Evolutionary conservation across 2,888 invertebrate species (phyloP).

Genomic region (Malachius bipustulatus): DNA sequence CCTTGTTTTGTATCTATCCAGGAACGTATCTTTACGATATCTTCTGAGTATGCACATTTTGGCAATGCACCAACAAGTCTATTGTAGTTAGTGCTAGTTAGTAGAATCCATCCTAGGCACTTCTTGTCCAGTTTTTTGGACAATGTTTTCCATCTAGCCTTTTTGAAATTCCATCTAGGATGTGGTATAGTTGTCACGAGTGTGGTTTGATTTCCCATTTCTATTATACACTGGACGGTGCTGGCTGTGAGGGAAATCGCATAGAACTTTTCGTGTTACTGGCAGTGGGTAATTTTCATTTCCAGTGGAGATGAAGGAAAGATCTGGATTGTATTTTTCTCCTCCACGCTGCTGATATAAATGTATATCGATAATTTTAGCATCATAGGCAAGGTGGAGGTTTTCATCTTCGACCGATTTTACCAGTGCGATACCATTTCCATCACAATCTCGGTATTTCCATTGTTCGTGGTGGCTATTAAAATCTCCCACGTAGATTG

Average conservation of each 20-base stretch:
- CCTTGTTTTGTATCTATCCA: constrained; percentile 14
- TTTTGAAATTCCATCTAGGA: constrained; percentile 15
- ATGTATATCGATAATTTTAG: too few relatives aligned
- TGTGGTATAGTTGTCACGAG: constrained; percentile 10
- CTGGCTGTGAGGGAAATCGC: neutral
- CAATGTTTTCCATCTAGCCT: constrained; percentile 13
- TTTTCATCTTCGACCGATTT: neutral
- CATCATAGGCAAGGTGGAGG: too few relatives aligned
- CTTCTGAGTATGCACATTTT: constrained; percentile 15
- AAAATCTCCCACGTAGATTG: constrained; percentile 17
- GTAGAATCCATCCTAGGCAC: constrained; percentile 12
- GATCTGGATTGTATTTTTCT: too few relatives aligned
- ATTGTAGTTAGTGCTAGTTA: constrained; percentile 10
- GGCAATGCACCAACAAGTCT: constrained; percentile 13
- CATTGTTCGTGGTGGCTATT: constrained; percentile 17
- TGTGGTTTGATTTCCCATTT: constrained; percentile 12
- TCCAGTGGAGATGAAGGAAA: too few relatives aligned
- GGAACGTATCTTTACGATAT: constrained; percentile 16
- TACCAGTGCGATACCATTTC: constrained; percentile 14
- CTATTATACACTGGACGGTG: neutral
- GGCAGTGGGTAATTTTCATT: too few relatives aligned
- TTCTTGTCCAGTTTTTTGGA: constrained; percentile 12
- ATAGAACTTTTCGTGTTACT: neutral
- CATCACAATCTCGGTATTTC: constrained; percentile 12
- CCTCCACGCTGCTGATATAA: too few relatives aligned